Percentiles rank a stretch among this genome's conserved stretches.
These are phyloP conservation scores for Stomorhina lunata DNA, from an alignment of 2,888 invertebrate genomes.

Conservation along the genomic window DNA sequence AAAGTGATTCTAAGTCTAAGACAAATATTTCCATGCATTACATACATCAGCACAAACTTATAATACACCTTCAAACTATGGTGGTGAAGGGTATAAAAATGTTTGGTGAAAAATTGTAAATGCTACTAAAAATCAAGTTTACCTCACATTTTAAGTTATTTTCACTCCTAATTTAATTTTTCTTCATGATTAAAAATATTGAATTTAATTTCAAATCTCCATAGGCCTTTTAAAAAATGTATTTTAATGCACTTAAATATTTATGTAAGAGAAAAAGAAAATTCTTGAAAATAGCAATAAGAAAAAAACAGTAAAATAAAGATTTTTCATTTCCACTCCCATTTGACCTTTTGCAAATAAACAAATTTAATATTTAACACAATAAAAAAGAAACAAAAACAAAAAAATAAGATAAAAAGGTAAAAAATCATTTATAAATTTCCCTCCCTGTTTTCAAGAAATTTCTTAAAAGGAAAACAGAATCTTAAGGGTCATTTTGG, in stretches of 20 bases:
- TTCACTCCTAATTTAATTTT: too few relatives aligned
- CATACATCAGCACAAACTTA: too few relatives aligned
- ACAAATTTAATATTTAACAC: conserved; percentile 57
- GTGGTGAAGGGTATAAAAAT: too few relatives aligned
- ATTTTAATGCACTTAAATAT: conserved; percentile 32
- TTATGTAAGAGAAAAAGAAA: conserved; percentile 21
- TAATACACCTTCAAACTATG: too few relatives aligned
- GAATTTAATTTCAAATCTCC: conserved; percentile 55
- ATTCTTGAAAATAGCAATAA: conserved; percentile 23
- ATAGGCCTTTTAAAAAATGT: conserved; percentile 55
- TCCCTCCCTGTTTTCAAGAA: neutral
- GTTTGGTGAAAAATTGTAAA: too few relatives aligned
- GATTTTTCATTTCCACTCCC: conserved; percentile 58
- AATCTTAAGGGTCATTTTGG: conserved; percentile 63
- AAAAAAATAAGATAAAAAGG: neutral
- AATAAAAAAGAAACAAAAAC: conserved; percentile 11
- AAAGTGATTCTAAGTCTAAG: too few relatives aligned
- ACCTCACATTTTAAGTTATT: too few relatives aligned
- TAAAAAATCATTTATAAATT: conserved; percentile 24
- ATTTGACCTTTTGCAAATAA: conserved; percentile 63
- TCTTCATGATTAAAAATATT: conserved; percentile 52
- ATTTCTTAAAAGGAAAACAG: neutral
- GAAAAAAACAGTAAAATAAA: conserved; percentile 9
- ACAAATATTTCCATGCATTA: too few relatives aligned
- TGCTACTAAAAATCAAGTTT: too few relatives aligned